phyloP scores from a whole-genome alignment of 2,888 invertebrate genomes.

The Xanthia togata region DNA sequence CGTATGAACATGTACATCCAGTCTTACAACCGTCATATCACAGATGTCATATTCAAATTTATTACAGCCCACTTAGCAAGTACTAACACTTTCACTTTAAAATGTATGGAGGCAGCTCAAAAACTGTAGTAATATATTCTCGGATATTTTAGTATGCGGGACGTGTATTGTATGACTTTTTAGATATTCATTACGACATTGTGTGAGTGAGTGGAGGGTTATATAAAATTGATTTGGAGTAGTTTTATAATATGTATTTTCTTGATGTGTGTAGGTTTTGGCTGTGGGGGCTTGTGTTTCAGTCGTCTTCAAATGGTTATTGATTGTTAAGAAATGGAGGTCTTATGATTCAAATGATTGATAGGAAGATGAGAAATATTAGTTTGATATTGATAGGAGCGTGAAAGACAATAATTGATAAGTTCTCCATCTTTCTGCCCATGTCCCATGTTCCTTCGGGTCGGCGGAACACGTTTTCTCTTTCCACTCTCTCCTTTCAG shows the following conservation, averaged over 20 bases:
- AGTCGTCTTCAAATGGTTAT: not conserved
- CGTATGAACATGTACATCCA: constrained; percentile 17
- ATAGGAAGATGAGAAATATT: not conserved
- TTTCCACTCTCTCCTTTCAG: no score
- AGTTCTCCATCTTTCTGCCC: no score
- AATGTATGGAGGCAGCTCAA: constrained; percentile 55
- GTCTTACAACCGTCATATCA: constrained; percentile 49
- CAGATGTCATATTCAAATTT: constrained; percentile 66
- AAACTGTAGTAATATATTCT: constrained; percentile 55
- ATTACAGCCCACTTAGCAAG: constrained; percentile 56
- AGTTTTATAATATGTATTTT: constrained; percentile 1
- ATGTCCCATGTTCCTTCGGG: no score
- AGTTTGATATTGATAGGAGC: not conserved
- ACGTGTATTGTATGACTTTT: constrained; percentile 44
- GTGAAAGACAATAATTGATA: no score
- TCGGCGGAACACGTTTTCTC: no score
- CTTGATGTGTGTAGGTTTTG: not conserved
- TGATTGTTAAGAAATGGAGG: not conserved
- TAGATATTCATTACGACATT: constrained; percentile 40
- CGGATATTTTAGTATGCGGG: constrained; percentile 54
- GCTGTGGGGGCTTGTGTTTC: not conserved
- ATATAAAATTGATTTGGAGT: constrained; percentile 30
- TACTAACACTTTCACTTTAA: constrained; percentile 64
- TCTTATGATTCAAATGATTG: not conserved
- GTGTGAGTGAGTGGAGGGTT: constrained; percentile 5